Evolutionary conservation across 37 sponge, comb jelly and placozoan genomes (phyloP), one percentile per base, ranked within the genome.

Genomic region (Ianthella basta): DNA sequence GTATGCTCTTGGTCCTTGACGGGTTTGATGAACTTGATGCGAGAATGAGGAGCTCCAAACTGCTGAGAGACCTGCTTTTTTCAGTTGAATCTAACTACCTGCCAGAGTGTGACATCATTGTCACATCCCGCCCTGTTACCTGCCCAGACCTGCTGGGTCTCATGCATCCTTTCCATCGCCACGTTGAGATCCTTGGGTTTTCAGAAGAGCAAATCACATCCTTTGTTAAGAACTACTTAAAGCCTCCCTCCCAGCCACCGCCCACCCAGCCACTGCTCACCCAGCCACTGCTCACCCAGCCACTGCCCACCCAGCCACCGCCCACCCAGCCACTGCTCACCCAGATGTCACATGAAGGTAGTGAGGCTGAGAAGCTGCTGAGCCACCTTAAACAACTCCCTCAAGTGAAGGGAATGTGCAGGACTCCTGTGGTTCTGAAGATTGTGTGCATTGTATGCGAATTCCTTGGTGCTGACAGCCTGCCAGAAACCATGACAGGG

Each of bases 131-230:
- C 19, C 73, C 73, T 30, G 73, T 72, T 30, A 30, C 30, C 39
- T 38, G 38, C 16, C 73, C 23, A 12, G 38, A 72, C 13, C 30
- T 72, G 14, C 39, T 72, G 35, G 12, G 14, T 38, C 40, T 38
- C 32, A 38, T 72, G 73, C 16, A 15, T 8, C 14, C 40, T 20
- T 40, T 37, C 36, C 40, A 37, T 19, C 40, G 73, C 39, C 12
- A 30, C 6, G 39, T 72, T 72, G 73, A 72, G 36, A 72, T 72
- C 13, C 39, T 72, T 37, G 73, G 73, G 32, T 72, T 72, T 40
- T 38, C 37, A 19, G 10, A 12, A 30, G 40, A 72, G 23, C 30
- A 23, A 20, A 72, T 72, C 73, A 8, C 32, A 38, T 72, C 14
- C 10, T 72, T 37, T 40, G 36, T 72, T 40, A 32, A 30, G 30